Base-by-base conservation (phyloP, 2,888 invertebrate genomes). In the Bedellia somnulentella region DNA sequence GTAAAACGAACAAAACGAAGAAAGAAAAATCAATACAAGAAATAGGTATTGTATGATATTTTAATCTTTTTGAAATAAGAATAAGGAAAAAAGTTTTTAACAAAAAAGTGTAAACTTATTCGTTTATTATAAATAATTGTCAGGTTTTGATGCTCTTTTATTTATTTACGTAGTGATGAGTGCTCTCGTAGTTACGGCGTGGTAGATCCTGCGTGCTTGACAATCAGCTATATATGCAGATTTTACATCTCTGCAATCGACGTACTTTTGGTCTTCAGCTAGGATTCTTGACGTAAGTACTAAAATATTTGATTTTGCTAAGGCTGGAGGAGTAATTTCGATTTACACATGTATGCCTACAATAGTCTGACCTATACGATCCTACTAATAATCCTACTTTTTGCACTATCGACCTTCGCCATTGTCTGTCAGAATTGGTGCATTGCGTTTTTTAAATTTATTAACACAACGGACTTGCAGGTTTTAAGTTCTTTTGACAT, bases 371-470 rank as follows among this genome's bases (percentile, higher is more conserved):
- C n/a, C n/a, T n/a, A n/a, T n/a, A n/a, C n/a, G n/a, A n/a, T n/a
- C n/a, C n/a, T n/a, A n/a, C n/a, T n/a, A n/a, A n/a, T n/a, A n/a
- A n/a, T n/a, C n/a, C n/a, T n/a, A n/a, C n/a, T n/a, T n/a, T n/a
- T n/a, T n/a, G n/a, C n/a, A n/a, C n/a, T 64, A 67, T 64, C 68
- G 71, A 70, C 70, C 68, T 71, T 71, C 73, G 73, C 73, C 71
- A 73, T 75, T 75, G 73, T 70, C 70, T 73, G 67, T n/a, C n/a
- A n/a, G n/a, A n/a, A 68, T 67, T 73, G 73, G 67, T 73, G 73
- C 73, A 75, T 70, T 73, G 75, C 75, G 75, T 71, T 70, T 61
- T 18, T 18, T 18, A 5, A 18, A 18, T 18, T 6, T 18, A 18
- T 18, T 18, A 18, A 18, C 9, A 18, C n/a, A n/a, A n/a, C n/a